These are phyloP conservation scores for Porites cylindrica DNA, from an alignment of 92 coral and sea anemone genomes.

Conservation along the genomic window DNA sequence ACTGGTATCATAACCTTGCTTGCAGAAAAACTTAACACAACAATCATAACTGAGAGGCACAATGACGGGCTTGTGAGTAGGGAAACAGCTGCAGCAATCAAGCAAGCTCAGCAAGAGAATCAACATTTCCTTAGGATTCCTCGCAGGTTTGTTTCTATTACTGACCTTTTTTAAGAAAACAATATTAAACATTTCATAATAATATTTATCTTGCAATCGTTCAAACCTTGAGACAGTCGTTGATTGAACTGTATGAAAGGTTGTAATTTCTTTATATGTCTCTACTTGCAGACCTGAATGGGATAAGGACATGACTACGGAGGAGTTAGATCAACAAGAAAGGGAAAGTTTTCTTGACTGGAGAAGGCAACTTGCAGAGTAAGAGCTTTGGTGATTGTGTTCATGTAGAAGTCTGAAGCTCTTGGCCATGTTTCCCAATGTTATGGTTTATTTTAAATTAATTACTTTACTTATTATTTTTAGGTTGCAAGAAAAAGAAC, in stretches of 20 bases:
- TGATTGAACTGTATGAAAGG: neutral
- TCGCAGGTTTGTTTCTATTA: constrained; percentile 77
- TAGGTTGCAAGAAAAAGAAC: constrained; percentile 94
- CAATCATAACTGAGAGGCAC: constrained; percentile 64
- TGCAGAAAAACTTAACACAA: constrained; percentile 87
- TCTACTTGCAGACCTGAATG: constrained; percentile 76
- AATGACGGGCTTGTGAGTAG: constrained; percentile 76
- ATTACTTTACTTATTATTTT: neutral
- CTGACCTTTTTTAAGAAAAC: neutral
- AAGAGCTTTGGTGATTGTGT: constrained; percentile 17
- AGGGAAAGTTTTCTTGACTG: constrained; percentile 87
- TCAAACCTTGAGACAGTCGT: neutral
- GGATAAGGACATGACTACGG: constrained; percentile 85
- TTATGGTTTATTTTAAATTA: neutral
- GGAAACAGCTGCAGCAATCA: constrained; percentile 65
- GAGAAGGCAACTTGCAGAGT: constrained; percentile 94
- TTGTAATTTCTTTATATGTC: neutral
- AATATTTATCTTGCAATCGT: too few species aligned
- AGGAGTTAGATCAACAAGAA: constrained; percentile 84
- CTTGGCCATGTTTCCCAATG: too few species aligned
- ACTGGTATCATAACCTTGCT: neutral
- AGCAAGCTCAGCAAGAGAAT: constrained; percentile 89
- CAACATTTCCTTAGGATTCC: constrained; percentile 88
- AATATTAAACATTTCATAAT: neutral
- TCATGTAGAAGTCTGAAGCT: neutral